Evolutionary conservation across 2,888 invertebrate genomes (phyloP).

Genomic region (Adela reaumurella): DNA sequence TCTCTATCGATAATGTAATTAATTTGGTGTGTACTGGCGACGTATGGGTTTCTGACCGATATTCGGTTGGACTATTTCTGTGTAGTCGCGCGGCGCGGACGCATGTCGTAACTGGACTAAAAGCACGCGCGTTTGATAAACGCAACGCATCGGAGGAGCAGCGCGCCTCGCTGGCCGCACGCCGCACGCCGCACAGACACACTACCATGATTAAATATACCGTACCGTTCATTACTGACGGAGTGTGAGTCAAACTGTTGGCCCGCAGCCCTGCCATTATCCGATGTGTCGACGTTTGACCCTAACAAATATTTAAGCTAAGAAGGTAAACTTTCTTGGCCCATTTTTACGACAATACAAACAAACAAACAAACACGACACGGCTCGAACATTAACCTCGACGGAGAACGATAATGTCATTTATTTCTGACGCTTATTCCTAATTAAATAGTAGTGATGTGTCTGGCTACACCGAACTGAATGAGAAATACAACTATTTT

Average conservation of each 20-base stretch:
- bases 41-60: slow-evolving; percentile 34
- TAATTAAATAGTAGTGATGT: too few species aligned
- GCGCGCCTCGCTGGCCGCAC: not conserved
- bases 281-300: not conserved
- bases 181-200: not conserved
- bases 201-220: not conserved
- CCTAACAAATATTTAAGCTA: not conserved
- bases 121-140: slow-evolving; percentile 48
- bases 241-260: not conserved
- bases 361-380: too few species aligned
- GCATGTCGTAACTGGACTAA: slow-evolving; percentile 48
- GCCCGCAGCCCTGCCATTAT: not conserved
- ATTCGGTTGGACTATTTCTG: slow-evolving; percentile 51
- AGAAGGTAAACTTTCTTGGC: not conserved
- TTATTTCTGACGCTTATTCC: too few species aligned
- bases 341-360: too few species aligned
- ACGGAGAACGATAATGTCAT: too few species aligned
- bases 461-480: too few species aligned
- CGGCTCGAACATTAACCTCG: too few species aligned
- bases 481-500: too few species aligned
- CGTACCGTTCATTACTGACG: not conserved
- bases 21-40: not conserved
- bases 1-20: not conserved
- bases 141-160: slow-evolving; percentile 24
- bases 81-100: slow-evolving; percentile 22